These are phyloP conservation scores for Dolichoris vasculosae DNA, from an alignment of 1,140 invertebrate genomes.

Conservation along the genomic window DNA sequence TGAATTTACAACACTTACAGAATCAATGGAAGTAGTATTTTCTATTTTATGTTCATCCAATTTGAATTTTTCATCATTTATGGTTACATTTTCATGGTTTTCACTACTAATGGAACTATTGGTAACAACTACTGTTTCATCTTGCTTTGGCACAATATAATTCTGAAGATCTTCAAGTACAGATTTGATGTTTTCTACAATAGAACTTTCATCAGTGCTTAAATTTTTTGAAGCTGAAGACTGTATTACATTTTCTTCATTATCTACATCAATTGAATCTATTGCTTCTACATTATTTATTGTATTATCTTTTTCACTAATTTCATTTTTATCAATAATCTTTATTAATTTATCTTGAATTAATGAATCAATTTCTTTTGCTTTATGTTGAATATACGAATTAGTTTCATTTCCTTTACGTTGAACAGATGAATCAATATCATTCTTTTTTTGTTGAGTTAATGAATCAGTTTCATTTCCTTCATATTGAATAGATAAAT, in stretches of 20 bases:
- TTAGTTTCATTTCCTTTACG: not conserved
- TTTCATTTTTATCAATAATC: not conserved
- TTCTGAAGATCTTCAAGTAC: slow-evolving; percentile 1
- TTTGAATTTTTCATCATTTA: slow-evolving; percentile 6
- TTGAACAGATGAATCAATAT: not conserved
- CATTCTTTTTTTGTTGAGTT: not conserved
- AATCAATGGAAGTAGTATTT: slow-evolving; percentile 30
- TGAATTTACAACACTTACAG: not conserved
- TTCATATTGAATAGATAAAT: not conserved
- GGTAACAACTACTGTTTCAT: slow-evolving; percentile 8
- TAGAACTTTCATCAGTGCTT: not conserved
- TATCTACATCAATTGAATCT: slow-evolving; percentile 13
- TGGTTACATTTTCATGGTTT: not conserved
- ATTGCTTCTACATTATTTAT: slow-evolving; percentile 6
- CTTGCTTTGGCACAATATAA: slow-evolving; percentile 44
- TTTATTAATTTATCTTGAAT: not conserved
- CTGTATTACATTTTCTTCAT: not conserved
- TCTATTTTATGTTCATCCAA: slow-evolving; percentile 19
- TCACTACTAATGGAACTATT: slow-evolving; percentile 29
- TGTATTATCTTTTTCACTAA: not conserved
- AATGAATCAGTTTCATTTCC: not conserved
- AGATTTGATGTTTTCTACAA: not conserved
- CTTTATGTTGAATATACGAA: not conserved
- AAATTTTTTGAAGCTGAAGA: not conserved
- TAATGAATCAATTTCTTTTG: not conserved